These are phyloP conservation scores for Peromyscus polionotus DNA, from an alignment of 2,113 vertebrate species.

Conservation along the genomic window DNA sequence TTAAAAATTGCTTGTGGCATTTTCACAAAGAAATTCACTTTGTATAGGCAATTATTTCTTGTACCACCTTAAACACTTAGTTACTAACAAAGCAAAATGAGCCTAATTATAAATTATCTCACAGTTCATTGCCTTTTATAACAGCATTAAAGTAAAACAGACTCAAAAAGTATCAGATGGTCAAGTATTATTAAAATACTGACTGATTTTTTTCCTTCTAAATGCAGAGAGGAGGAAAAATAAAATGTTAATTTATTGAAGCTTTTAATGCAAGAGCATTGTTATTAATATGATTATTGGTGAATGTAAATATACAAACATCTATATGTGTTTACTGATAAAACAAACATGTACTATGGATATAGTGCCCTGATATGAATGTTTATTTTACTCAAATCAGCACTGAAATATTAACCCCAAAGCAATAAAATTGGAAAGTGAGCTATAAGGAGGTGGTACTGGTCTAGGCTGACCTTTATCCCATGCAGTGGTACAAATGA, in stretches of 20 bases:
- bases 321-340: not conserved
- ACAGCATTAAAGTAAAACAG: not conserved
- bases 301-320: not conserved
- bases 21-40: constrained; percentile 40
- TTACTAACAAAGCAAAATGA: constrained; percentile 66
- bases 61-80: constrained; percentile 15
- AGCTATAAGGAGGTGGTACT: not conserved
- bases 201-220: not conserved
- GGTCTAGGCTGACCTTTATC: not conserved
- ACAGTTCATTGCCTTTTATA: constrained; percentile 28
- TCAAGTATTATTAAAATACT: constrained; percentile 18
- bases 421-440: not conserved
- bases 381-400: not conserved
- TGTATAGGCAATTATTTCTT: constrained; percentile 12
- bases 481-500: too few species aligned
- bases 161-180: constrained; percentile 47
- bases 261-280: not conserved
- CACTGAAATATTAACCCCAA: not conserved
- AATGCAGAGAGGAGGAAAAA: not conserved
- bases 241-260: not conserved
- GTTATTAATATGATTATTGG: not conserved
- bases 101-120: constrained; percentile 56
- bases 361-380: not conserved
- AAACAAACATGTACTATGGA: not conserved
- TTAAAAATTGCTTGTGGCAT: constrained; percentile 38